Conservation (phyloP, 2,888 invertebrate genomes). For the Rosalia funebris region DNA sequence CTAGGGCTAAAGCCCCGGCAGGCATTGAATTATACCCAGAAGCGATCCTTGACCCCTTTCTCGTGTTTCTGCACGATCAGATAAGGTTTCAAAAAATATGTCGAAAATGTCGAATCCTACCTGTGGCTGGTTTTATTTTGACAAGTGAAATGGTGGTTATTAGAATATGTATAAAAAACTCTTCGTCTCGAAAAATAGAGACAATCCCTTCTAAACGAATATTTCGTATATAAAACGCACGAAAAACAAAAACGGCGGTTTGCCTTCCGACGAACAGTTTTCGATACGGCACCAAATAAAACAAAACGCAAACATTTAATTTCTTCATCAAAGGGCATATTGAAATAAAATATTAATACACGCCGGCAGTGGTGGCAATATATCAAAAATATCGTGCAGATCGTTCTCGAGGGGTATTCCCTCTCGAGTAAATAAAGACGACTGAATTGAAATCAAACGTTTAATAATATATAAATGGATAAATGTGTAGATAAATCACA, state of each 20-base stretch:
- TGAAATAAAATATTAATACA: conserved; percentile 44
- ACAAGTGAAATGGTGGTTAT: no score
- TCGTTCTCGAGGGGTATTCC: conserved; percentile 35
- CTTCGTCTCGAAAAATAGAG: no score
- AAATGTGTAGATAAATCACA: conserved; percentile 59
- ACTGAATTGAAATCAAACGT: conserved; percentile 53
- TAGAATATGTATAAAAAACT: no score
- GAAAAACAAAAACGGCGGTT: no score
- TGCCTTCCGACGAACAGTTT: conserved; percentile 38
- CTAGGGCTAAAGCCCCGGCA: no score
- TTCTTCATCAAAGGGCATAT: conserved; percentile 49
- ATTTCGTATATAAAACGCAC: neutral
- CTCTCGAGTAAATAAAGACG: conserved; percentile 41
- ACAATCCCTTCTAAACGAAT: no score
- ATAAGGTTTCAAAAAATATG: no score
- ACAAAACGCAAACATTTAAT: conserved; percentile 41
- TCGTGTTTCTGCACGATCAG: no score
- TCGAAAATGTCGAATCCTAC: no score
- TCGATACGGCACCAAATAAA: conserved; percentile 43
- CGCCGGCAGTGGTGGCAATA: conserved; percentile 36
- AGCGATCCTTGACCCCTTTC: no score
- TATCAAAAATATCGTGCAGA: conserved; percentile 37
- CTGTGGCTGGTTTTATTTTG: no score
- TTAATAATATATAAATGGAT: conserved; percentile 60
- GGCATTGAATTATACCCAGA: no score